Evolutionary conservation across 2,113 vertebrate species (phyloP).

Genomic region (Donacobius atricapilla): DNA sequence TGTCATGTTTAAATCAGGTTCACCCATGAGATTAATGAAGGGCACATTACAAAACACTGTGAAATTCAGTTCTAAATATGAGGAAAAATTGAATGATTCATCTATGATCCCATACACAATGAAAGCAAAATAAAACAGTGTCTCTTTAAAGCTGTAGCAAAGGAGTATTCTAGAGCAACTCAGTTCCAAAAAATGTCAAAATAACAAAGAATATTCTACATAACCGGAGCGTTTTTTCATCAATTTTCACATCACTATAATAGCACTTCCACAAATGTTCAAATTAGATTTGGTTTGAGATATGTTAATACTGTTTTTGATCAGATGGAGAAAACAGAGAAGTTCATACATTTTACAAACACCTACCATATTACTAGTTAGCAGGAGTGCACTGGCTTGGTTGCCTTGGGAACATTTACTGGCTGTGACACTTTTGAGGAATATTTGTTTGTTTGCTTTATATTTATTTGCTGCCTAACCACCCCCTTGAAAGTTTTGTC

Average conservation of each 20-base stretch:
- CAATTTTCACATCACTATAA: not conserved
- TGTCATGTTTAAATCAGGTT: not conserved
- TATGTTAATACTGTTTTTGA: not conserved
- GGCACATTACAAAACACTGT: not conserved
- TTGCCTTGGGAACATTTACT: constrained; percentile 32
- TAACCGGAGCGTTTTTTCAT: not conserved
- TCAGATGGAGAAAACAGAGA: not conserved
- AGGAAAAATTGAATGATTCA: not conserved
- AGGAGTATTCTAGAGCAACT: not conserved
- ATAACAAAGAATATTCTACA: not conserved
- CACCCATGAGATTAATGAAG: not conserved
- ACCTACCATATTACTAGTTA: not conserved
- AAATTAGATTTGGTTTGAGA: not conserved
- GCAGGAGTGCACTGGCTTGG: not conserved
- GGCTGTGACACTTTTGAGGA: not conserved
- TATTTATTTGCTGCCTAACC: not conserved
- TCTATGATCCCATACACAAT: not conserved
- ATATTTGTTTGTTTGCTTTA: not conserved
- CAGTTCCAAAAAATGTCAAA: not conserved
- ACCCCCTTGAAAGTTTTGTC: not conserved
- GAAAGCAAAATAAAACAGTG: not conserved
- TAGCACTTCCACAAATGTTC: not conserved
- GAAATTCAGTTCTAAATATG: not conserved
- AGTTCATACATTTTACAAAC: not conserved
- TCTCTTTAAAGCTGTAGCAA: not conserved